A percentile compares a stretch with the other conserved stretches of the same genome.
Evolutionary conservation across 2,113 vertebrate species (phyloP).

Genomic region (Brachypodius melanocephalos): DNA sequence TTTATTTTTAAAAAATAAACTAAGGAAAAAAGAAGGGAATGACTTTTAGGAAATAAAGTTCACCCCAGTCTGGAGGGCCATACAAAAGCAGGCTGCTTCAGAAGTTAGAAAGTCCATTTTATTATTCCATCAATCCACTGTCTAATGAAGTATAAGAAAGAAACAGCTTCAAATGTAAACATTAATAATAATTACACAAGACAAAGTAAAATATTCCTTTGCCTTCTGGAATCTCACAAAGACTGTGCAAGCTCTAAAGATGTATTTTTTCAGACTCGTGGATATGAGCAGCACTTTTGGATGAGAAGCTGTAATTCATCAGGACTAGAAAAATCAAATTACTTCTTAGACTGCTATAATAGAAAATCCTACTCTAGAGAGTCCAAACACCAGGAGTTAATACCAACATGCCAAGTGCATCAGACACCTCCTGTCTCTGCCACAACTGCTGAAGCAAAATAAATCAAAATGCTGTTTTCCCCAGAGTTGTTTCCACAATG

Average conservation of each 20-base stretch:
- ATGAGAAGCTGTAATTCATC: not conserved
- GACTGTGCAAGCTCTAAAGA: not conserved
- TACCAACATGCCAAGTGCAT: not conserved
- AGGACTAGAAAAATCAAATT: not conserved
- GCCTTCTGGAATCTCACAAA: not conserved
- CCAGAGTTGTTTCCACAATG: not conserved
- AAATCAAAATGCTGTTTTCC: not conserved
- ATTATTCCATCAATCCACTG: not conserved
- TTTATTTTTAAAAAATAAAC: not conserved
- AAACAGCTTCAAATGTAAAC: not conserved
- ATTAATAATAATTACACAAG: not conserved
- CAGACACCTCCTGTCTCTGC: not conserved
- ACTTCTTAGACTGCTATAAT: not conserved
- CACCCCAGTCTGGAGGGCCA: not conserved
- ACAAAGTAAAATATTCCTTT: not conserved
- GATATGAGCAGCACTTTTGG: not conserved
- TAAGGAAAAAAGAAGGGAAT: not conserved
- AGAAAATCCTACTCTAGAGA: not conserved
- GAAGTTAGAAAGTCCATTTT: not conserved
- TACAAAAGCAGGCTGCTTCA: not conserved
- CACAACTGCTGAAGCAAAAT: not conserved
- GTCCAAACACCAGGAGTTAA: not conserved
- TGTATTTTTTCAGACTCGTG: not conserved
- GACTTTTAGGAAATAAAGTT: not conserved
- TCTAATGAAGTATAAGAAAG: not conserved